Evolutionary conservation across 2,888 invertebrate species (phyloP), one percentile per base, ranked within the genome.

Genomic region (Drosophila yooni): DNA sequence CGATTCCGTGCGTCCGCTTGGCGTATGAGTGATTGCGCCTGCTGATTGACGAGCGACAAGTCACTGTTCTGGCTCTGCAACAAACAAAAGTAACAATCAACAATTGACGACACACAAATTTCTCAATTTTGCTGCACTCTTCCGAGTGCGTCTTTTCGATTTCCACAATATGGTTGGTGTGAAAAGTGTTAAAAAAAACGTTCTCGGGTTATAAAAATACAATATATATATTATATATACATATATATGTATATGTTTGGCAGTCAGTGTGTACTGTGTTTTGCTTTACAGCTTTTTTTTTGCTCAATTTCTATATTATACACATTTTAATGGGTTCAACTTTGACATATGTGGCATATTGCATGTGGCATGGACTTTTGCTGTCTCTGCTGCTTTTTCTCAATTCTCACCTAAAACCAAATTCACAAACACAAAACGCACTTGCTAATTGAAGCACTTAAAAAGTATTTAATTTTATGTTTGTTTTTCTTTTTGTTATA

Each of bases 41-140:
- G 96, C 93, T 98, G 97, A 93, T 97, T 96, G 86, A 98, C 94
- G 57, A 97, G 95, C 92, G 97, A 97, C 87, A 98, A 94, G 92
- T 97, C 96, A 91, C 95, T 95, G 93, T 97, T 96, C 91, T 98
- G 96, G 91, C 96, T 96, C 96, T 98, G 94, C 59, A 82, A 79
- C 68, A 59, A 69, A 61, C 8, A 43, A 25, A n/a, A 29, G 8
- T 29, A 34, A 58, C 27, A 31, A 38, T 21, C n/a, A 62, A 60
- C 59, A 43, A 33, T 56, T 43, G 21, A 43, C 46, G 15, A 25
- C 46, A 46, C 15, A 21, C 11, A 56, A 60, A 60, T 70, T 71
- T 72, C 21, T 2, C 29, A 69, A 67, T 50, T 65, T 66, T 5
- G 25, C 31, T 31, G 13, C 31, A 31, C 11, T 15, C 36, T 18